Evolutionary conservation across 1,140 invertebrate genomes (phyloP), one percentile per base, ranked within the genome.

Genomic region (Orussus abietinus): DNA sequence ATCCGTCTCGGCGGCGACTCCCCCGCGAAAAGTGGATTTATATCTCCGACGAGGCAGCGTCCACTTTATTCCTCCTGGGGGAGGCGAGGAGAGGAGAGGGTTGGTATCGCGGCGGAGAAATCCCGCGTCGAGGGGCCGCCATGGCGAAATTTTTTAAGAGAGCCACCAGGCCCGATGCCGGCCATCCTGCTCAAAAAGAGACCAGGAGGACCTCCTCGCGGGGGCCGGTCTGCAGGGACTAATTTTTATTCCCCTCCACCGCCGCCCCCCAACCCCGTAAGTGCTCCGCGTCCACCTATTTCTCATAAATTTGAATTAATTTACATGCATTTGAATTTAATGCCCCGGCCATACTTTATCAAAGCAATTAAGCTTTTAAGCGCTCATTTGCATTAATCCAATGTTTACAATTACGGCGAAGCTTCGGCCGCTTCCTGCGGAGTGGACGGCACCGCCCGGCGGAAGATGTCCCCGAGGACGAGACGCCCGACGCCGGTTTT

Each of bases 241-340:
- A 70, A 72, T 69, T 72, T 72, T 72, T 74, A 66, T 70, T 70
- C 68, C 48, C 63, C 61, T 66, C 57, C 66, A n/a, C n/a, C n/a
- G n/a, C n/a, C n/a, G n/a, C 59, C 58, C 57, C 15, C 59, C 63
- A 52, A 57, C 60, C 54, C 57, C 57, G 62, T 71, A 71, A 72
- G 69, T 72, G 67, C 63, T 65, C 58, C 56, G 49, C 66, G 66
- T 72, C 69, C 67, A 67, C 68, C 69, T 69, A 71, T 72, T 72
- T 72, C 68, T 72, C 69, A 72, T 72, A 74, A 72, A 72, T 72
- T 74, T 74, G 63, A 74, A 74, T 74, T 67, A 72, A 74, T 74
- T 74, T 72, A 74, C 71, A 74, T 74, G 69, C 62, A 74, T 74
- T 74, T 74, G 69, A 74, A 74, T 72, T 74, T 74, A 72, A 71